These are phyloP conservation scores for Sceloporus tristichus DNA, from an alignment of 2,113 vertebrate species.

Conservation along the genomic window DNA sequence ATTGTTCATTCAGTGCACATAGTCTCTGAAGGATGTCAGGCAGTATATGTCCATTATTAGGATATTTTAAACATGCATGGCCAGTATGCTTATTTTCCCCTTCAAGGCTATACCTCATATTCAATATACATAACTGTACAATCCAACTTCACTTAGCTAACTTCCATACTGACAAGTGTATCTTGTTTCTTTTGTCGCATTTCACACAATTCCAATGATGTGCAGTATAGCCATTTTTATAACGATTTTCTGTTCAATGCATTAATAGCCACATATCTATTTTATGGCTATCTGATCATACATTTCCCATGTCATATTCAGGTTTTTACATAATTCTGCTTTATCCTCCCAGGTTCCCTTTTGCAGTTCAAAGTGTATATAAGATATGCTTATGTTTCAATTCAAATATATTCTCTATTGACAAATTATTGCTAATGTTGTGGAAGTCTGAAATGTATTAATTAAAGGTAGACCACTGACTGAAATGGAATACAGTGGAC, in stretches of 20 bases:
- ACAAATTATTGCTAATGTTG: background rate
- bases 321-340: conserved; percentile 17
- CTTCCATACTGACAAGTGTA: background rate
- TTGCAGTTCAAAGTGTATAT: conserved; percentile 30
- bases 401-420: conserved; percentile 1
- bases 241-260: background rate
- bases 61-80: background rate
- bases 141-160: background rate
- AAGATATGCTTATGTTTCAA: background rate
- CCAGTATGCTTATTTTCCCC: background rate
- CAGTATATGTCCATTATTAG: background rate
- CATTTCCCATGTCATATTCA: background rate
- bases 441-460: background rate
- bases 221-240: background rate
- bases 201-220: background rate
- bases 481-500: background rate
- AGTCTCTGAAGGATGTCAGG: background rate
- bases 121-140: background rate
- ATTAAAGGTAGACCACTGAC: background rate
- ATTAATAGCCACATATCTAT: background rate
- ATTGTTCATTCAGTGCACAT: no score
- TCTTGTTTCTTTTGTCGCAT: background rate
- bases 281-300: background rate
- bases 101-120: background rate
- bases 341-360: background rate